Evolutionary conservation across 2,797 vertebrate species (phyloP).

Genomic region (Lerista edwardsae): DNA sequence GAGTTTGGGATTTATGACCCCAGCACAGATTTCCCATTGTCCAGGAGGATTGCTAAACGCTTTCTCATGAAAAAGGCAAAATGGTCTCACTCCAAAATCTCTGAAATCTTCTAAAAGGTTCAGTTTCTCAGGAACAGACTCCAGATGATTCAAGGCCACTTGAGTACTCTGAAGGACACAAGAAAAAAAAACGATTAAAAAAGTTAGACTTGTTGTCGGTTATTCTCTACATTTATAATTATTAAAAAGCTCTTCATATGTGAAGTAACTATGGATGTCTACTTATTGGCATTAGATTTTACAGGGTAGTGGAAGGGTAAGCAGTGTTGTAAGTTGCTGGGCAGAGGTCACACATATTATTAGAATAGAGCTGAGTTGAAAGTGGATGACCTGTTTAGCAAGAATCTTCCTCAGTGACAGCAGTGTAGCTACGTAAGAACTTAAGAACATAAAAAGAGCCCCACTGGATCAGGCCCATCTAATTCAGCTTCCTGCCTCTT

Average conservation of each 20-base stretch:
- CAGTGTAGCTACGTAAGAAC: too few species aligned
- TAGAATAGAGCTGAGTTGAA: neutral
- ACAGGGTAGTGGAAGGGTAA: neutral
- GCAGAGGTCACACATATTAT: neutral
- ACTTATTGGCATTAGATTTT: slow-evolving; percentile 10
- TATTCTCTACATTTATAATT: slow-evolving; percentile 31
- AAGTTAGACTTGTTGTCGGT: slow-evolving; percentile 47
- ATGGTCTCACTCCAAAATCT: slow-evolving; percentile 82
- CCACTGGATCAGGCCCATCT: too few species aligned
- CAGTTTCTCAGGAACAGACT: slow-evolving; percentile 90
- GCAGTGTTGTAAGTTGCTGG: slow-evolving; percentile 8
- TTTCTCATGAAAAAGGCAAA: slow-evolving; percentile 64
- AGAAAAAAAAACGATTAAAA: slow-evolving; percentile 52
- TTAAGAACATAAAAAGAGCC: too few species aligned
- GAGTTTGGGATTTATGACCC: slow-evolving; percentile 1
- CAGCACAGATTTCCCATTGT: slow-evolving; percentile 33
- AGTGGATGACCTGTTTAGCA: neutral
- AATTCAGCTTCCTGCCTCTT: too few species aligned
- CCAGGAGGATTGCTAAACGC: slow-evolving; percentile 42
- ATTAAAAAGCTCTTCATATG: slow-evolving; percentile 28
- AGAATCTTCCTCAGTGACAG: too few species aligned
- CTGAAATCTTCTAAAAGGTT: slow-evolving; percentile 86
- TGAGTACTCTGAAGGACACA: slow-evolving; percentile 84
- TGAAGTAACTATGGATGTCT: neutral
- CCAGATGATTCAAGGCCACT: slow-evolving; percentile 88